These are phyloP conservation scores for Seriola quinqueradiata DNA, from an alignment of 2,113 vertebrate species.

Conservation along the genomic window DNA sequence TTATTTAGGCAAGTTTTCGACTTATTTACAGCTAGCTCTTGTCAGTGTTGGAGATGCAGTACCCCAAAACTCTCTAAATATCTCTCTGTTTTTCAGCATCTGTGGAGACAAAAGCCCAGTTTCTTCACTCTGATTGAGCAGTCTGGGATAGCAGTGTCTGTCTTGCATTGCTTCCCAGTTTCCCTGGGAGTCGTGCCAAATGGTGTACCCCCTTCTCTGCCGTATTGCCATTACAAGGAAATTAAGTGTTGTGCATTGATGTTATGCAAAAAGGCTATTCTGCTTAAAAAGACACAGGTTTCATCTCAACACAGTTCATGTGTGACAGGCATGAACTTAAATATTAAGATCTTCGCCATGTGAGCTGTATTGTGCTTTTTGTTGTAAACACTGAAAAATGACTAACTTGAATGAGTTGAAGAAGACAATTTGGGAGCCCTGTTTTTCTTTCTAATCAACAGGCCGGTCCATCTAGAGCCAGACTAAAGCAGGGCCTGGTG, in stretches of 20 bases:
- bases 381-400: neutral
- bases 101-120: conserved; percentile 52
- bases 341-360: conserved; percentile 1
- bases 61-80: conserved; percentile 38
- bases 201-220: conserved; percentile 53
- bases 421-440: conserved; percentile 3
- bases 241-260: conserved; percentile 15
- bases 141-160: conserved; percentile 26
- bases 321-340: neutral
- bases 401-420: conserved; percentile 23
- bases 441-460: conserved; percentile 73
- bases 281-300: conserved; percentile 1
- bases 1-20: conserved; percentile 7
- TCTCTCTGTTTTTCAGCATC: conserved; percentile 39
- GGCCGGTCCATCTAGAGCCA: conserved; percentile 52
- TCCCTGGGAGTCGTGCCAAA: conserved; percentile 54
- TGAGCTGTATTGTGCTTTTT: conserved; percentile 15
- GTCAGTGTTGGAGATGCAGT: conserved; percentile 32
- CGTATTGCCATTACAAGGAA: conserved; percentile 34
- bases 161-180: conserved; percentile 45
- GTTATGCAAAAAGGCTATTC: conserved; percentile 1
- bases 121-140: conserved; percentile 54
- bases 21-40: conserved; percentile 42
- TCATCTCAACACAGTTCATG: neutral
- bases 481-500: conserved; percentile 45